phyloP scores from a whole-genome alignment of 2,113 vertebrate species.

The Nothoprocta perdicaria region DNA sequence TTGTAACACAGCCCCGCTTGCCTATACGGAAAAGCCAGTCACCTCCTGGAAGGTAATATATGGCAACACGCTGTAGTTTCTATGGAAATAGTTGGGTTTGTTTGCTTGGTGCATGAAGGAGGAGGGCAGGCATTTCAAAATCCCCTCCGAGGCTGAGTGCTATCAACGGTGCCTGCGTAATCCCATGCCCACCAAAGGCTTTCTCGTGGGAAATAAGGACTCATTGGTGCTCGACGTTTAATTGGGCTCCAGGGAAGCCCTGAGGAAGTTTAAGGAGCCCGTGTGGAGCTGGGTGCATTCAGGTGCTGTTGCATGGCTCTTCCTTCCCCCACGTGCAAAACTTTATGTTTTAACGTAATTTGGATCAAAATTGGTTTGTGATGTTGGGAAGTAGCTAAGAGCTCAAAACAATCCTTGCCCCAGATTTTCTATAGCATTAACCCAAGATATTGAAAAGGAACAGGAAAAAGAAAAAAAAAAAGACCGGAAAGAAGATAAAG shows the following conservation, averaged over 20 bases:
- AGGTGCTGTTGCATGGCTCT: not conserved
- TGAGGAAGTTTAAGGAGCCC: constrained; percentile 47
- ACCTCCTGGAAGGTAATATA: not conserved
- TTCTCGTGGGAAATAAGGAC: constrained; percentile 10
- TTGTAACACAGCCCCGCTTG: not conserved
- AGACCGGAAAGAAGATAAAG: not conserved
- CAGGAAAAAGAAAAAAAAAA: not conserved
- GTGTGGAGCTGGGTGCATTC: not conserved
- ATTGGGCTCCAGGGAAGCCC: constrained; percentile 48
- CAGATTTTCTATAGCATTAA: not conserved
- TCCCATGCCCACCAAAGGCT: not conserved
- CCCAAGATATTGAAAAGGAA: not conserved
- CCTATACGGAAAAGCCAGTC: not conserved
- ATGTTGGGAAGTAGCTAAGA: not conserved
- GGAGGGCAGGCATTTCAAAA: constrained; percentile 13
- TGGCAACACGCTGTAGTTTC: not conserved
- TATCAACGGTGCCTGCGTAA: not conserved
- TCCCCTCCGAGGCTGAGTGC: not conserved
- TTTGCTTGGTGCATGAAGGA: constrained; percentile 8
- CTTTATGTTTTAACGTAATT: not conserved
- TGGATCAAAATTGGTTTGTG: not conserved
- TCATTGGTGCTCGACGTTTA: constrained; percentile 29
- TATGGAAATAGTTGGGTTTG: constrained; percentile 29
- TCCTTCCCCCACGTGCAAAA: not conserved
- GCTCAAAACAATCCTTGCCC: not conserved